Percentiles rank a stretch among this genome's conserved stretches.
Evolutionary conservation across 2,113 vertebrate species (phyloP).

Genomic region (Nipponia nippon): DNA sequence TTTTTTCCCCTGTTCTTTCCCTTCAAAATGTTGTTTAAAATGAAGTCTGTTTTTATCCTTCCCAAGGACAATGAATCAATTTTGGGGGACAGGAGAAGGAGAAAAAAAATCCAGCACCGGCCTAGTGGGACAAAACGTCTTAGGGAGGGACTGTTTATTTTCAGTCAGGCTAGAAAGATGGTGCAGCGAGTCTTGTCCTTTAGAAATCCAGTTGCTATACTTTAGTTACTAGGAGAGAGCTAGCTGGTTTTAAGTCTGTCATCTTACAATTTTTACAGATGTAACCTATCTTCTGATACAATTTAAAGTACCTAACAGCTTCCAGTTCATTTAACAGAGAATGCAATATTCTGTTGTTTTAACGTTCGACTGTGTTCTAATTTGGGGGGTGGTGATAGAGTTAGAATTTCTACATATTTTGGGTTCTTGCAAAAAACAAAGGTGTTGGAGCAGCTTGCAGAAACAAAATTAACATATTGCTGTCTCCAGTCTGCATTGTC

Average conservation of each 20-base stretch:
- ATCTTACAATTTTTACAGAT: neutral
- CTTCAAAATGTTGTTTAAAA: neutral
- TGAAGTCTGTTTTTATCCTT: neutral
- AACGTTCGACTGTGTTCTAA: neutral
- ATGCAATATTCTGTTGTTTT: neutral
- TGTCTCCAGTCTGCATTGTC: neutral
- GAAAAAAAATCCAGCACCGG: rapidly evolving
- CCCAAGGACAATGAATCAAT: neutral
- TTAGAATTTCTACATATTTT: neutral
- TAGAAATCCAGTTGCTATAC: neutral
- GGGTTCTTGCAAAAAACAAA: neutral
- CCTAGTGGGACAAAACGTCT: neutral
- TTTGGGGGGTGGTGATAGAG: neutral
- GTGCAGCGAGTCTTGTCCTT: neutral
- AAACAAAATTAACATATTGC: neutral
- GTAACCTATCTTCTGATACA: neutral
- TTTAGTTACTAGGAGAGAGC: neutral
- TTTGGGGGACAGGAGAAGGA: neutral
- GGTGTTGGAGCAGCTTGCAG: neutral
- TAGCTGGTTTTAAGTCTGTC: neutral
- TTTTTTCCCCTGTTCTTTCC: neutral
- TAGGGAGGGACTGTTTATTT: neutral
- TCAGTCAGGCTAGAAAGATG: neutral
- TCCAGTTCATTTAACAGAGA: neutral
- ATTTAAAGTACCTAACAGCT: neutral